phyloP scores from a whole-genome alignment of 1,140 invertebrate species.

The Chymomyza costata region DNA sequence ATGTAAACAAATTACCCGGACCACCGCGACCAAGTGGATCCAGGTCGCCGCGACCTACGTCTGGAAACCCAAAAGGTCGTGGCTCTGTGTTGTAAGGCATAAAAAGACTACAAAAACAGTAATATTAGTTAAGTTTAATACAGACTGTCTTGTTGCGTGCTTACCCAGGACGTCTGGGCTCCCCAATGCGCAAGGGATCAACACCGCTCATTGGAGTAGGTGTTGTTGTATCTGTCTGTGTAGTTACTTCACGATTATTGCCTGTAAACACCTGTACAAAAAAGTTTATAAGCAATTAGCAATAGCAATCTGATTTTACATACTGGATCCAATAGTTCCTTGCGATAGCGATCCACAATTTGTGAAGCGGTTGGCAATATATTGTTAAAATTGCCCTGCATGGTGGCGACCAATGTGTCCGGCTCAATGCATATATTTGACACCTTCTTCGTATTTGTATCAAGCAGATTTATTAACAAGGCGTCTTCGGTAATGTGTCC shows the following conservation, averaged over 20 bases:
- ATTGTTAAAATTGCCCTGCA: slow-evolving; percentile 74
- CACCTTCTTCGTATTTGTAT: slow-evolving; percentile 73
- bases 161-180: slow-evolving; percentile 54
- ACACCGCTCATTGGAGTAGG: background rate
- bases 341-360: slow-evolving; percentile 74
- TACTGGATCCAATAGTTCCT: slow-evolving; percentile 76
- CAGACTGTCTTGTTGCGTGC: background rate
- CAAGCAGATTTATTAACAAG: slow-evolving; percentile 81
- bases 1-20: slow-evolving; percentile 84
- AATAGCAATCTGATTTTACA: slow-evolving; percentile 8
- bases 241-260: slow-evolving; percentile 52
- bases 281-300: background rate
- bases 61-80: slow-evolving; percentile 72
- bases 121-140: background rate
- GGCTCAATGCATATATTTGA: slow-evolving; percentile 74
- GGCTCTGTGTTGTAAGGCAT: slow-evolving; percentile 46
- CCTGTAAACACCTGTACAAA: slow-evolving; percentile 52
- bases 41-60: slow-evolving; percentile 83
- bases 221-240: slow-evolving; percentile 43
- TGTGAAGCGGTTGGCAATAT: slow-evolving; percentile 75
- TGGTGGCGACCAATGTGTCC: slow-evolving; percentile 65
- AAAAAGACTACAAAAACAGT: slow-evolving; percentile 23
- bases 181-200: slow-evolving; percentile 54
- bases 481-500: slow-evolving; percentile 80
- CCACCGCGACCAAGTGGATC: slow-evolving; percentile 82